phyloP scores from a whole-genome alignment of 1,140 invertebrate species.

The Hycleus phaleratus region DNA sequence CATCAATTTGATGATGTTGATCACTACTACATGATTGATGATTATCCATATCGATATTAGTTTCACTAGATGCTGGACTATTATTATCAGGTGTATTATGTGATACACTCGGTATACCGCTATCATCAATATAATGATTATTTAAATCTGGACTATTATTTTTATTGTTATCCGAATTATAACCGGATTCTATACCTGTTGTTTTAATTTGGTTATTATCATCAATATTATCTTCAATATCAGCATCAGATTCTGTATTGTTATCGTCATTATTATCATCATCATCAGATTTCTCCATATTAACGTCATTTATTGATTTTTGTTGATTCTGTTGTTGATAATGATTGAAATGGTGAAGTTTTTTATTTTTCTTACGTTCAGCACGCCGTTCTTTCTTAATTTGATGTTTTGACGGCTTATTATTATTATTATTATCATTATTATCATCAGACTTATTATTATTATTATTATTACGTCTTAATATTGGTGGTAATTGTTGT shows the following conservation, averaged over 20 bases:
- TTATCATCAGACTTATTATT: conserved; percentile 44
- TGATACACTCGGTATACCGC: conserved; percentile 46
- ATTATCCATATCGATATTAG: conserved; percentile 46
- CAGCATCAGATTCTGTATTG: conserved; percentile 58
- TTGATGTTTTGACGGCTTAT: conserved; percentile 54
- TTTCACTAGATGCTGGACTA: conserved; percentile 48
- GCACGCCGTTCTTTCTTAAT: conserved; percentile 59
- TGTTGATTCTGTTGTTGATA: neutral
- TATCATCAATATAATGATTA: conserved; percentile 38
- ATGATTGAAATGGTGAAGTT: conserved; percentile 12
- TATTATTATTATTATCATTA: conserved; percentile 43
- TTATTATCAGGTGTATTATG: conserved; percentile 36
- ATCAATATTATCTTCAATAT: conserved; percentile 71
- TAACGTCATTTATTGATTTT: conserved; percentile 10
- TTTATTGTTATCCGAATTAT: conserved; percentile 58
- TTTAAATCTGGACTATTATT: conserved; percentile 36
- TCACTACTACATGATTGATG: conserved; percentile 33
- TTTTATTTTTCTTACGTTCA: conserved; percentile 48
- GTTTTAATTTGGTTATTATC: conserved; percentile 16
- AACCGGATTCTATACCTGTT: conserved; percentile 57
- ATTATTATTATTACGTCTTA: conserved; percentile 43
- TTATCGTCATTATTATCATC: conserved; percentile 46
- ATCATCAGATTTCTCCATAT: conserved; percentile 31
- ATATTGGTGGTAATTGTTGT: conserved; percentile 49
- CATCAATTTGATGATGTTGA: conserved; percentile 18